Percentiles rank a stretch among this genome's conserved stretches.
These are phyloP conservation scores for Caiman crocodilus DNA, from an alignment of 2,797 vertebrate species.

Conservation along the genomic window DNA sequence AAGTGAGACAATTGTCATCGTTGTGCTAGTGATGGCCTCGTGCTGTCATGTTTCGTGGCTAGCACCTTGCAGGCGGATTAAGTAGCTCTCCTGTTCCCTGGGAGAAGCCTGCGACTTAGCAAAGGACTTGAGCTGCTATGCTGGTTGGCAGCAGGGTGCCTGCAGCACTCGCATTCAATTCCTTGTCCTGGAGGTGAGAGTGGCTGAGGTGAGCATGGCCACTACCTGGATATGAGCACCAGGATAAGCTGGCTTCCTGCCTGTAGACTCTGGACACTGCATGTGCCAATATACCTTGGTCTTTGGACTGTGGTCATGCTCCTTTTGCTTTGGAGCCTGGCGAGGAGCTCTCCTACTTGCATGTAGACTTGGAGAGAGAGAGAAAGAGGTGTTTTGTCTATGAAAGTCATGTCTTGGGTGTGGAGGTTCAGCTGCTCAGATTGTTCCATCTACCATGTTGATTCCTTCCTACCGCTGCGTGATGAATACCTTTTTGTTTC, in stretches of 20 bases:
- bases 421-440: not conserved
- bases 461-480: too few relatives aligned
- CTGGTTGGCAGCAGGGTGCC: accelerated
- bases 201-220: not conserved
- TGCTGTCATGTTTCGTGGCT: not conserved
- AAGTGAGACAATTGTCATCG: not conserved
- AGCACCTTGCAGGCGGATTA: not conserved
- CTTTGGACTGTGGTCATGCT: not conserved
- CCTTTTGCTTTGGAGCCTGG: accelerated
- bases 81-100: not conserved
- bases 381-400: not conserved
- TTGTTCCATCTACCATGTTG: not conserved
- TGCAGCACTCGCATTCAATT: too few relatives aligned
- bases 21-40: not conserved
- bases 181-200: too few relatives aligned
- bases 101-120: not conserved
- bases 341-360: not conserved
- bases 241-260: accelerated
- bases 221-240: not conserved
- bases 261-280: not conserved
- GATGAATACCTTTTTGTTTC: not conserved
- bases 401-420: not conserved
- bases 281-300: not conserved
- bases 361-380: not conserved
- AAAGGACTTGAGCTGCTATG: not conserved